These are phyloP conservation scores for Edolisoma coerulescens DNA, from an alignment of 2,113 vertebrate species.

Conservation along the genomic window DNA sequence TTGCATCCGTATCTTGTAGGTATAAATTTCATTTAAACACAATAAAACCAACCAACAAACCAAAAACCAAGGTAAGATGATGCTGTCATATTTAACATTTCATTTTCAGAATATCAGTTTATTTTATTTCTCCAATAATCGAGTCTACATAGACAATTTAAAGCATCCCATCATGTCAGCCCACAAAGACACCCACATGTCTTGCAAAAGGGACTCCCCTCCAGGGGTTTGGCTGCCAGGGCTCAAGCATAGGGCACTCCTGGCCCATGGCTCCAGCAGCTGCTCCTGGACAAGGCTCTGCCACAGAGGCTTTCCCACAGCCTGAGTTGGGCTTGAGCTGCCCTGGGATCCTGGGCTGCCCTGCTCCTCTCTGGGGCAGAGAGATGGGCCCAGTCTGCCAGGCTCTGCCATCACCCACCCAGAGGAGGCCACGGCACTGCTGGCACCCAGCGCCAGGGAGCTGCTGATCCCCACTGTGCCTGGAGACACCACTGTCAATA, in stretches of 20 bases:
- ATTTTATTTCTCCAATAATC: not conserved
- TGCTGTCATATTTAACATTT: not conserved
- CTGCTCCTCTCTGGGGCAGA: not conserved
- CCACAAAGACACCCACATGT: not conserved
- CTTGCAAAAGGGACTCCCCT: accelerated
- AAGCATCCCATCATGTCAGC: not conserved
- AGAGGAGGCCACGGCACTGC: accelerated
- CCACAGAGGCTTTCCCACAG: not conserved
- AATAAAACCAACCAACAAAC: not conserved
- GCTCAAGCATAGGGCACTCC: not conserved
- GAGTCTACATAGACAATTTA: not conserved
- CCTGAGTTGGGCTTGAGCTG: accelerated
- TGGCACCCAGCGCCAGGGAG: accelerated
- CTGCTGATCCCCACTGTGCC: accelerated
- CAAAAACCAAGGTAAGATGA: not conserved
- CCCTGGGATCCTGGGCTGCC: not conserved
- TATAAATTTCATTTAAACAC: not conserved
- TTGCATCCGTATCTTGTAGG: not conserved
- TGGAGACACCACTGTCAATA: accelerated
- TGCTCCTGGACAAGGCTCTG: accelerated
- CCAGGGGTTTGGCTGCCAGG: accelerated
- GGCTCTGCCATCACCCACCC: accelerated
- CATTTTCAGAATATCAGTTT: not conserved
- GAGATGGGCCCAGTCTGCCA: not conserved
- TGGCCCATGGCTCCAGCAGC: accelerated